Evolutionary conservation across 2,797 vertebrate species (phyloP).

Genomic region (Cyclopterus lumpus): DNA sequence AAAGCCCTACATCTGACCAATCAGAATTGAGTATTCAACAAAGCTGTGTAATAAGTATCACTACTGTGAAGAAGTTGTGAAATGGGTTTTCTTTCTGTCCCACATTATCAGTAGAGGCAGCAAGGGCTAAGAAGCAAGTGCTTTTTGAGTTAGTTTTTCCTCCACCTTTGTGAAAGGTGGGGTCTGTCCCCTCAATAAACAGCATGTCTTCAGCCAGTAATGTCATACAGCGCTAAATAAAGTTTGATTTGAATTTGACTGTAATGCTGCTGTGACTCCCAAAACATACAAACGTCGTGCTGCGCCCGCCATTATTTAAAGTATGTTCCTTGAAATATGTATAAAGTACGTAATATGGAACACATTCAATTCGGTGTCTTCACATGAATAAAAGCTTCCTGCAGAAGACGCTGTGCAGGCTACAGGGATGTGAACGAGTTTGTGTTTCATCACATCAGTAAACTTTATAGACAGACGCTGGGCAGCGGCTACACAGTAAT

Average conservation of each 20-base stretch:
- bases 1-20: neutral
- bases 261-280: neutral
- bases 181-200: conserved; percentile 8
- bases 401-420: no score
- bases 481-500: no score
- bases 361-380: neutral
- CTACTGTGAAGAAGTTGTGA: conserved; percentile 15
- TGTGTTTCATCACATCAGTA: no score
- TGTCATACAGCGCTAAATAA: conserved; percentile 41
- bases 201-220: conserved; percentile 13
- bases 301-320: neutral
- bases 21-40: neutral
- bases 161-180: neutral
- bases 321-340: neutral
- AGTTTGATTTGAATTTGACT: conserved; percentile 27
- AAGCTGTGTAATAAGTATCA: conserved; percentile 14
- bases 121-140: conserved; percentile 24
- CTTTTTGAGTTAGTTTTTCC: neutral
- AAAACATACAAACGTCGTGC: neutral
- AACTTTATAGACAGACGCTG: no score
- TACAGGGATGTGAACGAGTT: no score
- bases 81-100: conserved; percentile 27
- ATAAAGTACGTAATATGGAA: neutral
- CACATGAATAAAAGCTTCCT: neutral
- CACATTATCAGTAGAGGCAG: conserved; percentile 20